Base-by-base conservation (phyloP, 2,113 vertebrate genomes). In the Vulpes lagopus region DNA sequence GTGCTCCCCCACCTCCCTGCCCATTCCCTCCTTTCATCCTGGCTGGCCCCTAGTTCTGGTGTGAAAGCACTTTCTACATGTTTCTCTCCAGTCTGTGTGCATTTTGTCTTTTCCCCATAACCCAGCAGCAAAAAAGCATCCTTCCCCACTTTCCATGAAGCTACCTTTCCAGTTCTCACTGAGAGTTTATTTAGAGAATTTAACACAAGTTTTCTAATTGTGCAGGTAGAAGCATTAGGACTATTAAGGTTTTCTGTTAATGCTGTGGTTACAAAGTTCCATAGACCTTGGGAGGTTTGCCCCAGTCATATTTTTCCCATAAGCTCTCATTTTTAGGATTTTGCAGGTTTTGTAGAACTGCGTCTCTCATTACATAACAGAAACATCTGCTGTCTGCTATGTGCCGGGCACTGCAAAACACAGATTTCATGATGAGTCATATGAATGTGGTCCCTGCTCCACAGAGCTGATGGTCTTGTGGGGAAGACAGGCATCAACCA, bases 201-300 rank as follows among this genome's bases (percentile, higher is more conserved):
- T 22, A 81, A 51, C 17, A 0, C 4, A 1, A 0, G 7, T 38
- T 32, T 93, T 73, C 55, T 25, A 65, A n/a, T 14, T 9, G 49
- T 3, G 8, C 35, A 15, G 43, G 38, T 2, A 12, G 0, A 0
- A 1, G 35, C 25, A 2, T 7, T 2, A 38, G 60, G 16, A 11
- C 1, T 0, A 20, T 3, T 43, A 22, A 0, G 0, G 8, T 19
- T 67, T 94, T 59, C 51, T 32, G 16, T 30, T 20, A 11, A 67
- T 7, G 73, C 35, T 67, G 55, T 86, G n/a, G 30, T 89, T 43
- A 76, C 8, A n/a, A 57, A 64, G 43, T 27, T n/a, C 25, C 11
- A 2, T 5, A 55, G 32, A 55, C 25, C 49, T 20, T 43, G 3
- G 85, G 84, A n/a, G 11, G 49, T 57, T 73, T 43, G 65, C 12